Conservation (phyloP, 2,888 invertebrate genomes). For the Arge pagana region DNA sequence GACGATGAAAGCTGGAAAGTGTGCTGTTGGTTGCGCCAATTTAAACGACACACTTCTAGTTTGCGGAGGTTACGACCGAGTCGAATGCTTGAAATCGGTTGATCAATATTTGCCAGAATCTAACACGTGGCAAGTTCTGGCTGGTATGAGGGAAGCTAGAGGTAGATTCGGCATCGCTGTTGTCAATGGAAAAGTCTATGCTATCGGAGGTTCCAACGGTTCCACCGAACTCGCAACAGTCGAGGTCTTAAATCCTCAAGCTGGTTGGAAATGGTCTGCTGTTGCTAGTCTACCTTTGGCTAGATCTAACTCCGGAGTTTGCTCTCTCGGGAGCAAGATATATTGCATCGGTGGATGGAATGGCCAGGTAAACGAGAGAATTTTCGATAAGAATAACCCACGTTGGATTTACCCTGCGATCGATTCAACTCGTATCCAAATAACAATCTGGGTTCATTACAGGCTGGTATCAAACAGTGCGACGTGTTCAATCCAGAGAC, state of each 20-base stretch:
- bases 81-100: slow-evolving; percentile 77
- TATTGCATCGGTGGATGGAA: slow-evolving; percentile 83
- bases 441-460: slow-evolving; percentile 22
- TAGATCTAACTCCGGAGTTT: slow-evolving; percentile 63
- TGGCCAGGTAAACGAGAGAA: slow-evolving; percentile 60
- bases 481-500: slow-evolving; percentile 70
- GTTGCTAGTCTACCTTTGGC: slow-evolving; percentile 57
- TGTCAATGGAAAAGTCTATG: slow-evolving; percentile 71
- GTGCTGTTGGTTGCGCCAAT: slow-evolving; percentile 77
- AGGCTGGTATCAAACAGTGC: slow-evolving; percentile 72
- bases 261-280: slow-evolving; percentile 58
- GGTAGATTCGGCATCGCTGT: slow-evolving; percentile 80
- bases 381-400: neutral
- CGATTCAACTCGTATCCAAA: neutral
- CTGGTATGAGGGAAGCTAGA: slow-evolving; percentile 74
- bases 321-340: slow-evolving; percentile 67
- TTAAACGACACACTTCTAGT: slow-evolving; percentile 74
- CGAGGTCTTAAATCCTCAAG: slow-evolving; percentile 64
- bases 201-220: slow-evolving; percentile 84
- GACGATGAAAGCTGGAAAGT: slow-evolving; percentile 70
- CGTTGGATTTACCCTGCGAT: neutral
- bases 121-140: slow-evolving; percentile 72
- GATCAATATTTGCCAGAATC: slow-evolving; percentile 74
- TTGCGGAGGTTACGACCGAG: slow-evolving; percentile 84
- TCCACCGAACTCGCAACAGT: slow-evolving; percentile 77